A percentile compares a stretch with the other conserved stretches of the same genome.
These are phyloP conservation scores for Drosophila rubida DNA, from an alignment of 2,888 invertebrate genomes.

Conservation along the genomic window DNA sequence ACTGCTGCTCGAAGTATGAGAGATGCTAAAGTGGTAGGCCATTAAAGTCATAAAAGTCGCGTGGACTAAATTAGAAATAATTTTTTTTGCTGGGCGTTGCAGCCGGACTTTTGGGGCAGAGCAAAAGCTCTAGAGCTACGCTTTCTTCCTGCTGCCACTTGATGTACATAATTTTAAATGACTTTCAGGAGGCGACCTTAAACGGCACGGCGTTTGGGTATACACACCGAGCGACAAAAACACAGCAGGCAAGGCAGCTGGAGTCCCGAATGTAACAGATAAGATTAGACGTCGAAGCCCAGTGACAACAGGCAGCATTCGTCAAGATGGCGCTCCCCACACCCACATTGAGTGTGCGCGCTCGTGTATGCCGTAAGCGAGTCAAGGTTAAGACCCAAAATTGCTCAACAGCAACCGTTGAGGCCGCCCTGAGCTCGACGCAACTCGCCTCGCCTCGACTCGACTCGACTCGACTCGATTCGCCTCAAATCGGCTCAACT, in stretches of 20 bases:
- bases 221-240: constrained; percentile 24
- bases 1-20: background rate
- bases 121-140: constrained; percentile 22
- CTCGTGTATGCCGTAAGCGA: constrained; percentile 61
- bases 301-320: constrained; percentile 77
- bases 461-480: background rate
- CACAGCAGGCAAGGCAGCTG: constrained; percentile 38
- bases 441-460: background rate
- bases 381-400: constrained; percentile 77
- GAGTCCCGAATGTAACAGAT: constrained; percentile 66
- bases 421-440: constrained; percentile 24
- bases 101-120: constrained; percentile 21
- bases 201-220: constrained; percentile 32
- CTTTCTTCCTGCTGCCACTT: constrained; percentile 46
- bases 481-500: background rate
- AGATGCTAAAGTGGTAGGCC: constrained; percentile 66
- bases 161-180: constrained; percentile 78
- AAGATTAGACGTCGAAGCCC: constrained; percentile 71
- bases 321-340: constrained; percentile 69
- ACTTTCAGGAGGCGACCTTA: constrained; percentile 76
- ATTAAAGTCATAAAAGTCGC: constrained; percentile 81
- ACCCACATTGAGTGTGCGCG: constrained; percentile 70
- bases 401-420: constrained; percentile 64
- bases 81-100: constrained; percentile 34
- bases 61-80: constrained; percentile 77